phyloP scores from a whole-genome alignment of 1,140 invertebrate species.

The Drosophila grimshawi region DNA sequence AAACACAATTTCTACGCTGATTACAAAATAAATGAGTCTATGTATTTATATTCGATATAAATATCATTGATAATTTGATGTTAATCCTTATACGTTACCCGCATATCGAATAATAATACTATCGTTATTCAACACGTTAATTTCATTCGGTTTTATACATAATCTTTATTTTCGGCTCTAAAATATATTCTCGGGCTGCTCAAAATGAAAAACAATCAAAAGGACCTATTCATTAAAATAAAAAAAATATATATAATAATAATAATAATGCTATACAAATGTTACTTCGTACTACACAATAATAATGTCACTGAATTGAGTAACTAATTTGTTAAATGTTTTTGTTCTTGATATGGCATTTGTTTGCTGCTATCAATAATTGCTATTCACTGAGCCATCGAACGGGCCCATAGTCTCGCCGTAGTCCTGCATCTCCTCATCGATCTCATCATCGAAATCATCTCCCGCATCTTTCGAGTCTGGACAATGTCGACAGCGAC shows the following conservation, averaged over 20 bases:
- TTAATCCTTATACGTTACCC: slow-evolving; percentile 23
- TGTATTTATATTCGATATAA: not conserved
- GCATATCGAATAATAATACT: not conserved
- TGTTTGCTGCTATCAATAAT: slow-evolving; percentile 64
- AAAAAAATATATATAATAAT: slow-evolving; percentile 62
- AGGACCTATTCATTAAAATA: slow-evolving; percentile 62
- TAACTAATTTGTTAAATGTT: slow-evolving; percentile 77
- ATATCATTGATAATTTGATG: slow-evolving; percentile 2
- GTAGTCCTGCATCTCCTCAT: slow-evolving; percentile 81
- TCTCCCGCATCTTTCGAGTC: slow-evolving; percentile 74
- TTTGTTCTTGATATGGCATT: slow-evolving; percentile 66
- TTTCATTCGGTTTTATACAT: slow-evolving; percentile 8
- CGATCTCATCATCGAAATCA: slow-evolving; percentile 64
- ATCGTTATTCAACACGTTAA: not conserved
- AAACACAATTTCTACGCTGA: too few species aligned
- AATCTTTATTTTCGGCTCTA: slow-evolving; percentile 37
- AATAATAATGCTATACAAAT: slow-evolving; percentile 81
- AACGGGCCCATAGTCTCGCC: slow-evolving; percentile 80
- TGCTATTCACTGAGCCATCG: slow-evolving; percentile 79
- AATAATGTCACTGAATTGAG: slow-evolving; percentile 81
- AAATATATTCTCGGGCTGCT: slow-evolving; percentile 46
- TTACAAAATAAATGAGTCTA: not conserved
- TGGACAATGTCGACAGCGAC: slow-evolving; percentile 77
- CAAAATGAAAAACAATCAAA: slow-evolving; percentile 68
- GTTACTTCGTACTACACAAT: slow-evolving; percentile 79